phyloP scores from a whole-genome alignment of 2,113 vertebrate genomes.

The Notarius quadriscutis region DNA sequence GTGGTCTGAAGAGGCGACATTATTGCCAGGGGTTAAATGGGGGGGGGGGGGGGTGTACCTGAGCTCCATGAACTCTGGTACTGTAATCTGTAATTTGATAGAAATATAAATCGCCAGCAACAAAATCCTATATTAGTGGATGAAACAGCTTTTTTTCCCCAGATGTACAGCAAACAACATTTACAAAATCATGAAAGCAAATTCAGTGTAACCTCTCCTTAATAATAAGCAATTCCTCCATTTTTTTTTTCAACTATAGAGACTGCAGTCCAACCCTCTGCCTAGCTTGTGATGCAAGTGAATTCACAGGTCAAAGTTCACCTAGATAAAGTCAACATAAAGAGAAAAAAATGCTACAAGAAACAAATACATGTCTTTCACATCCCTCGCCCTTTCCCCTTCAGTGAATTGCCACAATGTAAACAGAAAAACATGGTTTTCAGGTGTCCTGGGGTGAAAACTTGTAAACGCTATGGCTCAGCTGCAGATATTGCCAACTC shows the following conservation, averaged over 20 bases:
- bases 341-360: not conserved
- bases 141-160: not conserved
- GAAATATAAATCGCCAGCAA: not conserved
- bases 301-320: not conserved
- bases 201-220: not conserved
- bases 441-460: not conserved
- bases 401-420: not conserved
- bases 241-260: not conserved
- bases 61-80: not conserved
- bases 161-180: not conserved
- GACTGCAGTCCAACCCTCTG: not conserved
- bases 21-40: conserved; percentile 17
- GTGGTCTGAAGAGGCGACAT: not conserved
- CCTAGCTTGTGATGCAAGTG: not conserved
- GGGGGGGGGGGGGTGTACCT: too few species aligned
- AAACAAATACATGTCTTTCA: not conserved
- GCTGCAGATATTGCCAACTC: not conserved
- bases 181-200: not conserved
- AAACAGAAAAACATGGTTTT: not conserved
- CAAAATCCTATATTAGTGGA: not conserved
- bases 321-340: not conserved
- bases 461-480: not conserved
- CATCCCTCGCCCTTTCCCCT: not conserved
- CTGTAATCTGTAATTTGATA: not conserved
- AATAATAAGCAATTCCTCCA: not conserved